phyloP scores from a whole-genome alignment of 1,140 invertebrate species.

The Drosophila parvula region DNA sequence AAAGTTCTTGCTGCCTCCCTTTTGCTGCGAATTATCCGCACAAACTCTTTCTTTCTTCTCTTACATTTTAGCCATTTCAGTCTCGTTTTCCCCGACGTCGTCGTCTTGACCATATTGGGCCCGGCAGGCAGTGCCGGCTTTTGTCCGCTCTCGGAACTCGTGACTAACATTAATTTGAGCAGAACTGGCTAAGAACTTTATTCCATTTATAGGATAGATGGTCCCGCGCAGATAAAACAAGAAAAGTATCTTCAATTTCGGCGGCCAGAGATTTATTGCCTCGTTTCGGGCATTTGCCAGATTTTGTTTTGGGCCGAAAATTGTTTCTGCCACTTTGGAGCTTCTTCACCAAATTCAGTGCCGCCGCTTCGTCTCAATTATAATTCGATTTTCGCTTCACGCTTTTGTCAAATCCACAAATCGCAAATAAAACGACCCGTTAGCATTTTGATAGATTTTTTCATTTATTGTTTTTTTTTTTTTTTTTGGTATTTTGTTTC shows the following conservation, averaged over 20 bases:
- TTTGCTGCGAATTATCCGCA: conserved; percentile 55
- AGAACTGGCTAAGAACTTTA: conserved; percentile 65
- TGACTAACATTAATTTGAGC: conserved; percentile 79
- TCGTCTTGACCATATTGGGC: conserved; percentile 66
- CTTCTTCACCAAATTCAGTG: conserved; percentile 3
- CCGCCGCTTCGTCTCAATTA: conserved; percentile 37
- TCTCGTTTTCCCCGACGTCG: background rate
- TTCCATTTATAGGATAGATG: conserved; percentile 63
- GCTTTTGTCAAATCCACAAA: conserved; percentile 48
- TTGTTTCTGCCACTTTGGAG: conserved; percentile 33
- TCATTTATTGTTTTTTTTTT: conserved; percentile 44
- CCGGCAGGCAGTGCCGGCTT: conserved; percentile 56
- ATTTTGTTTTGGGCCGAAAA: conserved; percentile 32
- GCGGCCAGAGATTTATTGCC: conserved; percentile 65
- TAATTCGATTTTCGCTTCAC: conserved; percentile 59
- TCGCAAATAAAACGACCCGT: conserved; percentile 53
- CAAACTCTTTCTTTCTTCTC: conserved; percentile 52
- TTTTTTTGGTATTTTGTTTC: too few relatives aligned
- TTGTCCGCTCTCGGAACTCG: conserved; percentile 56
- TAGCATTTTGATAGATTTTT: conserved; percentile 60
- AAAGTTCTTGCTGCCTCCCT: conserved; percentile 1
- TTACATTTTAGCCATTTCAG: conserved; percentile 8
- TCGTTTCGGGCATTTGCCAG: conserved; percentile 68
- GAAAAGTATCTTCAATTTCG: conserved; percentile 72
- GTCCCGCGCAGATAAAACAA: conserved; percentile 50